phyloP scores from a whole-genome alignment of 2,113 vertebrate genomes.

The Bungarus multicinctus region DNA sequence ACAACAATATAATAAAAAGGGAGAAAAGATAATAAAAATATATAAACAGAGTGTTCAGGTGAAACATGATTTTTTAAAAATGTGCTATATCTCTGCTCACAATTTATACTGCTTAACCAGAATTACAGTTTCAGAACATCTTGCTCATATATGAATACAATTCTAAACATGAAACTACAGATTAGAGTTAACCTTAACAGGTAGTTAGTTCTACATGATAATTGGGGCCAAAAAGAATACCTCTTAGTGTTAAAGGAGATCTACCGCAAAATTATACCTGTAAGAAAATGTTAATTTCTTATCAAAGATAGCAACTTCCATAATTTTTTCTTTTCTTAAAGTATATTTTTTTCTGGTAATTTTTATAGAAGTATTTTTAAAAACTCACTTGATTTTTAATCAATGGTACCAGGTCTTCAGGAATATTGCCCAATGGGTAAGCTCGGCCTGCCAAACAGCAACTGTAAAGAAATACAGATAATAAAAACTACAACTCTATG shows the following conservation, averaged over 20 bases:
- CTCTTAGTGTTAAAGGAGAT: background rate
- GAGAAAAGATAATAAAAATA: background rate
- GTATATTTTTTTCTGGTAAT: background rate
- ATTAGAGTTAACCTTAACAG: background rate
- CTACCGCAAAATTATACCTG: background rate
- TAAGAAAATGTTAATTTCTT: background rate
- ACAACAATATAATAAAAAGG: background rate
- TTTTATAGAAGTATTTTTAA: background rate
- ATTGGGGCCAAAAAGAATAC: background rate
- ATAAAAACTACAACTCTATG: background rate
- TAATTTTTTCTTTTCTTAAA: background rate
- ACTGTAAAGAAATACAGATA: slow-evolving; percentile 60
- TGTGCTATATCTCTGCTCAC: background rate
- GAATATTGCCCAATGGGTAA: slow-evolving; percentile 92
- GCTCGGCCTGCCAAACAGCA: slow-evolving; percentile 92
- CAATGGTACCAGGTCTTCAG: slow-evolving; percentile 91
- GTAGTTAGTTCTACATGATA: background rate
- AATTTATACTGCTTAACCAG: background rate
- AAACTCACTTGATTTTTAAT: slow-evolving; percentile 93
- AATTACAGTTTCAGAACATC: background rate
- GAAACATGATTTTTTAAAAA: background rate
- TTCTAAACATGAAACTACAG: background rate
- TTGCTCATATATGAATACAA: background rate
- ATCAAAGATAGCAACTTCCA: background rate
- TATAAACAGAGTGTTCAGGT: background rate